Percentiles rank a stretch among this genome's conserved stretches.
phyloP scores from a whole-genome alignment of 2,113 vertebrate species.

The Rhinopithecus roxellana region DNA sequence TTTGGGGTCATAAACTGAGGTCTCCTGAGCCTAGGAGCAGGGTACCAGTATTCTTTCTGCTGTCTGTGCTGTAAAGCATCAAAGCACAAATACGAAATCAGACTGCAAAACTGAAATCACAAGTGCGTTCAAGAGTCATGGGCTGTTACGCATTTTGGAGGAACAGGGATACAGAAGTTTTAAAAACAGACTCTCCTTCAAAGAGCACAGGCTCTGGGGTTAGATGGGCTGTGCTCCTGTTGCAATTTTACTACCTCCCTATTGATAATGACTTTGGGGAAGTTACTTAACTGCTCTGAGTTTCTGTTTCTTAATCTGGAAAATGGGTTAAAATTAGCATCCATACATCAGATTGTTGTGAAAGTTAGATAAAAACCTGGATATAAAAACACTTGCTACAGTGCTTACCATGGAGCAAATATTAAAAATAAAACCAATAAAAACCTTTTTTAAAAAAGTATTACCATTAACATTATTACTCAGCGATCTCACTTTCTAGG shows the following conservation, averaged over 20 bases:
- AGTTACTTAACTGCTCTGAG: background rate
- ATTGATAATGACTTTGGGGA: background rate
- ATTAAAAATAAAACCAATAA: background rate
- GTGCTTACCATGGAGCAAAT: background rate
- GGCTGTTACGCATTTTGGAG: background rate
- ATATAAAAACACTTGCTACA: background rate
- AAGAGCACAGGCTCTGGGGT: background rate
- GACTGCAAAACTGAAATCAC: background rate
- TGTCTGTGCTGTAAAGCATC: background rate
- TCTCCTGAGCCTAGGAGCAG: constrained; percentile 40
- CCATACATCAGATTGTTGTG: background rate
- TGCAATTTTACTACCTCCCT: background rate
- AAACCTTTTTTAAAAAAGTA: background rate
- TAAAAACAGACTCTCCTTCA: background rate
- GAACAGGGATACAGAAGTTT: background rate
- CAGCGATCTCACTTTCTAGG: background rate
- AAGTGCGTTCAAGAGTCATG: background rate
- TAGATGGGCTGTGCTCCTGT: background rate
- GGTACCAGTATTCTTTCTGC: background rate
- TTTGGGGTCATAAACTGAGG: constrained; percentile 29
- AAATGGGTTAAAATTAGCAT: constrained; percentile 18
- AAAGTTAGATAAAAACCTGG: background rate
- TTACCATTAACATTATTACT: background rate
- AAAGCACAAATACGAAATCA: background rate
- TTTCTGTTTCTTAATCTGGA: background rate